Percentiles rank a stretch among this genome's conserved stretches.
Conservation (phyloP, 2,888 invertebrate genomes). For the Lasioglossum oenotherae region DNA sequence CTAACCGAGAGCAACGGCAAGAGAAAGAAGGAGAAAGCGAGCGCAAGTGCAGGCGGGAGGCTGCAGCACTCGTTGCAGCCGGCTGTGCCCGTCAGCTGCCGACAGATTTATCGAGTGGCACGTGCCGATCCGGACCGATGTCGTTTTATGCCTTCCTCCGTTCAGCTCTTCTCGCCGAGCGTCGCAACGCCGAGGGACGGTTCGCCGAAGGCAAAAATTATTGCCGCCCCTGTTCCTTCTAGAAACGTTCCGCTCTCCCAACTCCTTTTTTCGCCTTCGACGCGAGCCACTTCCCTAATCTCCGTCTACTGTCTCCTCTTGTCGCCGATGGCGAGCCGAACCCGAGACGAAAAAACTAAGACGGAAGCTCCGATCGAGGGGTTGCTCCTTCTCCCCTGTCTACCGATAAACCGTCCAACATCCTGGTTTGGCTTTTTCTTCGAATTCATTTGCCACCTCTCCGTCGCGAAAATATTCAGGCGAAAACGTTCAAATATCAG, state of each 20-base stretch:
- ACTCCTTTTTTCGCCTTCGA: not conserved
- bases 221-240: slow-evolving; percentile 37
- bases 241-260: not conserved
- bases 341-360: not conserved
- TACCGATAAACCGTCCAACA: not conserved
- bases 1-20: not conserved
- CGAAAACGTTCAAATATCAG: too few relatives aligned
- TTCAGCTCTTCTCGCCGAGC: slow-evolving; percentile 12
- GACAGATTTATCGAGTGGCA: slow-evolving; percentile 85
- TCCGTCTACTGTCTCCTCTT: not conserved
- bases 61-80: slow-evolving; percentile 69
- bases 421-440: not conserved
- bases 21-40: slow-evolving; percentile 32
- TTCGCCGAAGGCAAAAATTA: slow-evolving; percentile 65
- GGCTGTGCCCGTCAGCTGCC: slow-evolving; percentile 82
- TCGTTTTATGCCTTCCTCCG: slow-evolving; percentile 72
- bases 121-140: slow-evolving; percentile 82
- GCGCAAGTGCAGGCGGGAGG: slow-evolving; percentile 53
- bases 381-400: not conserved
- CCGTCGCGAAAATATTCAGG: not conserved
- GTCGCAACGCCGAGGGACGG: slow-evolving; percentile 6
- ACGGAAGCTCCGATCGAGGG: slow-evolving; percentile 9
- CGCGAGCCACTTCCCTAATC: not conserved
- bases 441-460: not conserved
- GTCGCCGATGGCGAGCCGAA: not conserved